Evolutionary conservation across 2,113 vertebrate species (phyloP).

Genomic region (Vulpes lagopus): DNA sequence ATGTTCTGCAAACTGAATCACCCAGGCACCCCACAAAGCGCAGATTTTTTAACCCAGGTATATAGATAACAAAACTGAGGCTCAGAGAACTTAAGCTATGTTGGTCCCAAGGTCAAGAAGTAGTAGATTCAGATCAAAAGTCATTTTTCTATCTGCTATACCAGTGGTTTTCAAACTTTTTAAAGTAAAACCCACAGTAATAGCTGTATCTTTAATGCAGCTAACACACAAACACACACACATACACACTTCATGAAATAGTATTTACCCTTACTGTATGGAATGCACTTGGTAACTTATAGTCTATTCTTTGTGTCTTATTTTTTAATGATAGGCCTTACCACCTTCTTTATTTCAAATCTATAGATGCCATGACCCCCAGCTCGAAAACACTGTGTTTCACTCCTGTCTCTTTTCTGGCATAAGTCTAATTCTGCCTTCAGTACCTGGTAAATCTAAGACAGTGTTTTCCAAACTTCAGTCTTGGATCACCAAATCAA

Average conservation of each 20-base stretch:
- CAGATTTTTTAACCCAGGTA: neutral
- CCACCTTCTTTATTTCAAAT: constrained; percentile 2
- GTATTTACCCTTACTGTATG: neutral
- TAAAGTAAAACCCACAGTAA: neutral
- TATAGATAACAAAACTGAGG: neutral
- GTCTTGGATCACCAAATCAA: neutral
- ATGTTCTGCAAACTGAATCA: neutral
- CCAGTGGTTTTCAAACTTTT: neutral
- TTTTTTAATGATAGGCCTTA: neutral
- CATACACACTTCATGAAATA: neutral
- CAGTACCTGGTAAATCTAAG: neutral
- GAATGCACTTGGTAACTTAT: neutral
- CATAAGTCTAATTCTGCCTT: constrained; percentile 17
- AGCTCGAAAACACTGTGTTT: neutral
- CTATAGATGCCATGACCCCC: neutral
- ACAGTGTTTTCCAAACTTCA: neutral
- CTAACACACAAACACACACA: neutral
- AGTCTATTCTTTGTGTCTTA: neutral
- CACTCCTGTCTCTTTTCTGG: neutral
- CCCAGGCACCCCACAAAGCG: neutral
- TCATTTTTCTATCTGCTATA: neutral
- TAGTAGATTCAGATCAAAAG: neutral
- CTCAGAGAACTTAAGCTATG: neutral
- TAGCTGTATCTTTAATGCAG: neutral
- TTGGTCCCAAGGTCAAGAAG: neutral